phyloP scores from a whole-genome alignment of 2,888 invertebrate species.

The Helicoverpa assulta region DNA sequence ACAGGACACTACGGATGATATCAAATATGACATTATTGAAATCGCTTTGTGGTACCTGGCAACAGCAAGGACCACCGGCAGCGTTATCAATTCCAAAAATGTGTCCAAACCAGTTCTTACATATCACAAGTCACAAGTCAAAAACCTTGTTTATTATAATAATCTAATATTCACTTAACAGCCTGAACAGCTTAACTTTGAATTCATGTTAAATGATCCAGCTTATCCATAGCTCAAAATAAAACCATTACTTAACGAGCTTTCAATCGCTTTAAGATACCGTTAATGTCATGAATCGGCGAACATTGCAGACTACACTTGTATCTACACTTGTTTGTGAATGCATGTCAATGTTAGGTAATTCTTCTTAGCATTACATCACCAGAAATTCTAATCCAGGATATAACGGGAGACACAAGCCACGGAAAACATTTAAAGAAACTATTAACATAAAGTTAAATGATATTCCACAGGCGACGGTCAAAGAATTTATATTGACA shows the following conservation, averaged over 20 bases:
- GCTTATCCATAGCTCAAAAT: too few species aligned
- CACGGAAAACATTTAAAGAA: constrained; percentile 37
- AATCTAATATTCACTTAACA: too few species aligned
- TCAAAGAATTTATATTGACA: constrained; percentile 52
- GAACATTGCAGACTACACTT: not conserved
- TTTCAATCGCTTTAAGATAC: not conserved
- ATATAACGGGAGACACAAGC: constrained; percentile 27
- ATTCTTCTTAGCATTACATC: constrained; percentile 25
- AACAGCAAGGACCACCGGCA: too few species aligned
- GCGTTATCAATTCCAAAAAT: too few species aligned
- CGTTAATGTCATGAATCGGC: not conserved
- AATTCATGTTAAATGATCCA: too few species aligned
- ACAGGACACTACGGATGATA: too few species aligned
- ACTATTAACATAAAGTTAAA: constrained; percentile 38
- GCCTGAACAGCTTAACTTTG: not conserved
- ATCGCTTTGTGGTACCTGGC: not conserved
- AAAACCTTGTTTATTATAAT: too few species aligned
- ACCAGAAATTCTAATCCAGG: constrained; percentile 27
- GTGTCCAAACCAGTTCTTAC: too few species aligned
- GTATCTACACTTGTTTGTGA: not conserved
- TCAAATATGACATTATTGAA: not conserved
- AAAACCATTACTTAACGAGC: too few species aligned
- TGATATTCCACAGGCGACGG: constrained; percentile 21
- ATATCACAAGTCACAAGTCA: too few species aligned
- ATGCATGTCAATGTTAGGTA: constrained; percentile 4